Percentiles rank a stretch among this genome's conserved stretches.
Conservation (phyloP, 2,888 invertebrate genomes). For the Drosophila yooni region DNA sequence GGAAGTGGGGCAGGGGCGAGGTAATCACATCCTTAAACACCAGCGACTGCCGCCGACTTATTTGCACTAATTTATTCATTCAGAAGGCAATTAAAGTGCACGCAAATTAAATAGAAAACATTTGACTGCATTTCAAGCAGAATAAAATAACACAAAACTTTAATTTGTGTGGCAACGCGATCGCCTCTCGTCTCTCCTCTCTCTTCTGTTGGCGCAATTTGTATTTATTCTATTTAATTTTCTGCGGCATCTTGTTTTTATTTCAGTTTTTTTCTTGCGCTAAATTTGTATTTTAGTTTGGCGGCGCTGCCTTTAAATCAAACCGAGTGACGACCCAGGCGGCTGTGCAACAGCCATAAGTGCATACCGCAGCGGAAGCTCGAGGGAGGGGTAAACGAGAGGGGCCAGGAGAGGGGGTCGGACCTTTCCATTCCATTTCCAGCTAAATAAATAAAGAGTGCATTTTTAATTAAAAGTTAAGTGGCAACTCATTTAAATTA, state of each 20-base stretch:
- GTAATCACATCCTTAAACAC: slow-evolving; percentile 42
- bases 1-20: slow-evolving; percentile 6
- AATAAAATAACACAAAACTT: slow-evolving; percentile 79
- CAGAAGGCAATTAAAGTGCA: slow-evolving; percentile 69
- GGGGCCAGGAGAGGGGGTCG: slow-evolving; percentile 5
- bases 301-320: slow-evolving; percentile 68
- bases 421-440: slow-evolving; percentile 70
- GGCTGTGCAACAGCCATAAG: slow-evolving; percentile 52
- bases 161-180: slow-evolving; percentile 67
- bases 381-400: background rate
- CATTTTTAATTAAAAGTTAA: slow-evolving; percentile 83
- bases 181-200: slow-evolving; percentile 26
- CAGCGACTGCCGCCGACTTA: slow-evolving; percentile 23
- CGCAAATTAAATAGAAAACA: slow-evolving; percentile 75
- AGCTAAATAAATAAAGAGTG: slow-evolving; percentile 81
- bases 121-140: slow-evolving; percentile 76
- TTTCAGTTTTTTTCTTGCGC: slow-evolving; percentile 30
- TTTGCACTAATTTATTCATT: slow-evolving; percentile 68
- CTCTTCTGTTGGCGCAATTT: background rate
- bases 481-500: slow-evolving; percentile 83
- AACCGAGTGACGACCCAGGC: slow-evolving; percentile 48
- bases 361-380: slow-evolving; percentile 36
- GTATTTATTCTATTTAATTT: slow-evolving; percentile 31
- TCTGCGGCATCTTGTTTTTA: slow-evolving; percentile 9
- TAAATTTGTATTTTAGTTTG: slow-evolving; percentile 71